phyloP scores from a whole-genome alignment of 2,888 invertebrate genomes.

The Spatulosminthurus flaviceps region DNA sequence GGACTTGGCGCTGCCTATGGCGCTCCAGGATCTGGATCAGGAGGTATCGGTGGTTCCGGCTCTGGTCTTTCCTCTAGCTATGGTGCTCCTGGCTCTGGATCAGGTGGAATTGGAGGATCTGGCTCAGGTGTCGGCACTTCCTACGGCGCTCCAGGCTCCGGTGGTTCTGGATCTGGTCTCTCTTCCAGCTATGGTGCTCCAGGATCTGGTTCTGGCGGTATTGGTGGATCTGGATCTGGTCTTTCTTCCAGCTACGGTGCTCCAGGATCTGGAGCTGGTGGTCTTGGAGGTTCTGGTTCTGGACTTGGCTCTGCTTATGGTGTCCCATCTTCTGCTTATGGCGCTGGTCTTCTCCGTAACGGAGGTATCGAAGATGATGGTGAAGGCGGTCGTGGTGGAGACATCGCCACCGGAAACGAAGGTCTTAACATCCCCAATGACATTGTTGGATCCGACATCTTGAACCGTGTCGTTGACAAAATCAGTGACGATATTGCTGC shows the following conservation, averaged over 20 bases:
- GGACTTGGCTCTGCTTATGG: slow-evolving; percentile 24
- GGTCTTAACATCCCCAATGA: slow-evolving; percentile 38
- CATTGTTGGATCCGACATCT: slow-evolving; percentile 39
- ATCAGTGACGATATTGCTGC: slow-evolving; percentile 37
- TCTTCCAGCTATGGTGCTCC: slow-evolving; percentile 29
- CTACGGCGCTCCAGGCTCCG: slow-evolving; percentile 12
- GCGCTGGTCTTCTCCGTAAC: neutral
- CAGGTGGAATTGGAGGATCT: slow-evolving; percentile 7
- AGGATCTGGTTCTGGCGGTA: slow-evolving; percentile 5
- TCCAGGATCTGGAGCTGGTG: slow-evolving; percentile 34
- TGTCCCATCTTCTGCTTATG: slow-evolving; percentile 18
- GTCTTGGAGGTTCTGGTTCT: slow-evolving; percentile 29
- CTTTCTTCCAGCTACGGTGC: neutral
- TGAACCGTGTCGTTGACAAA: slow-evolving; percentile 40
- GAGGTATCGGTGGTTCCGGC: too few species aligned
- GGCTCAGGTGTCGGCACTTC: neutral
- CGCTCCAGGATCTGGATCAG: neutral
- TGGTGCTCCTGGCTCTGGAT: neutral
- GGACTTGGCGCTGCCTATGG: neutral
- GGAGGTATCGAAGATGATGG: slow-evolving; percentile 13
- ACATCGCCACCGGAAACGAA: slow-evolving; percentile 29
- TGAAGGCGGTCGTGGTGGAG: neutral
- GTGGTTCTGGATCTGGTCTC: neutral
- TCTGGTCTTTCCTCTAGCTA: slow-evolving; percentile 7
- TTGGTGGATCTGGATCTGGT: neutral